Evolutionary conservation across 37 sponge, comb jelly and placozoan genomes (phyloP).

Genomic region (Aphrocallistes beatrix): DNA sequence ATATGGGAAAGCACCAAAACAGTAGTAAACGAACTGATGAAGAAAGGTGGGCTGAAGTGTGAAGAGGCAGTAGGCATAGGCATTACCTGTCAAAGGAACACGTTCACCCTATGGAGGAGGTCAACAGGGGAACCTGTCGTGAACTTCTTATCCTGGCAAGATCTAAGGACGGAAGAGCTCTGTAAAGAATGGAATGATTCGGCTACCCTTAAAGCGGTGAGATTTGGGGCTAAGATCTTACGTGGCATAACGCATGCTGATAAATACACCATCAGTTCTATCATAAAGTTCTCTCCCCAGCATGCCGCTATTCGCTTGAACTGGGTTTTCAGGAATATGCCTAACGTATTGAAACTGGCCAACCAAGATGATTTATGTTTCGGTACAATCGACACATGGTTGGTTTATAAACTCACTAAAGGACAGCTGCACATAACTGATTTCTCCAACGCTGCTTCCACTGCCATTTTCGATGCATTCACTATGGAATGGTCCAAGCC

Average conservation of each 20-base stretch:
- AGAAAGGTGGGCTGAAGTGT: constrained; percentile 27
- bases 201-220: constrained; percentile 43
- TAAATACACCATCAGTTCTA: constrained; percentile 55
- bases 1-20: constrained; percentile 57
- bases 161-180: constrained; percentile 44
- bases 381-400: constrained; percentile 86
- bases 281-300: constrained; percentile 37
- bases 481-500: constrained; percentile 48
- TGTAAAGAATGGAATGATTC: constrained; percentile 63
- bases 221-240: constrained; percentile 31
- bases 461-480: constrained; percentile 73
- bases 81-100: constrained; percentile 68
- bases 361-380: constrained; percentile 53
- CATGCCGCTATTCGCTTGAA: constrained; percentile 50
- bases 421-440: constrained; percentile 77
- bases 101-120: constrained; percentile 77
- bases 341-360: constrained; percentile 36
- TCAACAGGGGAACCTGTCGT: constrained; percentile 66
- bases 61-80: constrained; percentile 53
- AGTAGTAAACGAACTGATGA: constrained; percentile 27
- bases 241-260: constrained; percentile 52
- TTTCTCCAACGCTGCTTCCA: constrained; percentile 64
- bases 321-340: constrained; percentile 68
- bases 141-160: constrained; percentile 93
- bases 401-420: constrained; percentile 82